Percentiles rank a stretch among this genome's conserved stretches.
Evolutionary conservation across 2,797 vertebrate species (phyloP).

Genomic region (Orientallactaga sibirica): DNA sequence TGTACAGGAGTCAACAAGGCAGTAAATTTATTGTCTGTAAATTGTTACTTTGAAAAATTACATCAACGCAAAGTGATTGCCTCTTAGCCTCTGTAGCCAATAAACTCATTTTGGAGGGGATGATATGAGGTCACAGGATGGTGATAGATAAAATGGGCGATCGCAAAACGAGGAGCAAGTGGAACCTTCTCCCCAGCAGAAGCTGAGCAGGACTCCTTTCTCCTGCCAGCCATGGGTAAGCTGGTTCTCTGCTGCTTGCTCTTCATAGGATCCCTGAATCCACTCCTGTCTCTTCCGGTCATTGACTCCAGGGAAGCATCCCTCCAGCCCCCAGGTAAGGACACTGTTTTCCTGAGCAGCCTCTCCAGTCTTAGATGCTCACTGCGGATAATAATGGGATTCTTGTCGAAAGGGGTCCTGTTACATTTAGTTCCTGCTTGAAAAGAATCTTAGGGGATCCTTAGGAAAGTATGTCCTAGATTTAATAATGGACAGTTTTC

Average conservation of each 20-base stretch:
- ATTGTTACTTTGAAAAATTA: slow-evolving; percentile 89
- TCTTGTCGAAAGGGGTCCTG: neutral
- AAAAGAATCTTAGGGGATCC: neutral
- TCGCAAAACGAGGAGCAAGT: slow-evolving; percentile 68
- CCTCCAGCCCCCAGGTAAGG: slow-evolving; percentile 87
- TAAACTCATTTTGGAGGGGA: slow-evolving; percentile 78
- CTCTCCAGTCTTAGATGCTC: neutral
- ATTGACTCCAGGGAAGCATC: slow-evolving; percentile 66
- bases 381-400: neutral
- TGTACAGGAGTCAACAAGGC: slow-evolving; percentile 83
- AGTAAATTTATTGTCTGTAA: slow-evolving; percentile 89
- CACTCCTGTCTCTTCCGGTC: slow-evolving; percentile 81
- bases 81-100: slow-evolving; percentile 85
- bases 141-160: slow-evolving; percentile 70
- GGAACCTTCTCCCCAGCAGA: slow-evolving; percentile 50
- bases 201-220: neutral
- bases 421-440: neutral
- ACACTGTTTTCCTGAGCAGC: neutral
- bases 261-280: slow-evolving; percentile 76
- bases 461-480: neutral
- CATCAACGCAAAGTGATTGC: slow-evolving; percentile 90
- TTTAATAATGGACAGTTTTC: neutral
- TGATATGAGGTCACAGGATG: slow-evolving; percentile 85
- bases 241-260: slow-evolving; percentile 84
- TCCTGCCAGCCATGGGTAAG: slow-evolving; percentile 79